Conservation (phyloP, 1,140 invertebrate genomes). For the Aleiodes sp. region DNA sequence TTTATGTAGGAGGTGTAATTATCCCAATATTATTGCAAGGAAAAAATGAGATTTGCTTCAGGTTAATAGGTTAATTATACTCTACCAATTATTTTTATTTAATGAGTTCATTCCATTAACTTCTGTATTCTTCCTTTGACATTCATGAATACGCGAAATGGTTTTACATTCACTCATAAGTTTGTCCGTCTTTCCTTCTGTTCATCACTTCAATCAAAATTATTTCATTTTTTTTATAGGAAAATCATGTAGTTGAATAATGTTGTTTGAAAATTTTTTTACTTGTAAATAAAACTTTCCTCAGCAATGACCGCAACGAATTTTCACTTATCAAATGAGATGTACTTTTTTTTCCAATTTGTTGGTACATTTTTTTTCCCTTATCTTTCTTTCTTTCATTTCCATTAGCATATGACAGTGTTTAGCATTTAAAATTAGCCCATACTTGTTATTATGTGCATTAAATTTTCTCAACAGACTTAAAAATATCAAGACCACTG, state of each 20-base stretch:
- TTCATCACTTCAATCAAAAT: no score
- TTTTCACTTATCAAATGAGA: neutral
- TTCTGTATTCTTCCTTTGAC: no score
- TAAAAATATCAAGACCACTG: no score
- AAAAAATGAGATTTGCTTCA: neutral
- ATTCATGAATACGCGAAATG: no score
- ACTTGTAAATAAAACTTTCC: no score
- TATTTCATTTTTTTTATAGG: no score
- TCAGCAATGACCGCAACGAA: no score
- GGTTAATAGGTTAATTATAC: neutral
- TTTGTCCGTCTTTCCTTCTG: no score
- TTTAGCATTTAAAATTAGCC: neutral
- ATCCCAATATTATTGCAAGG: neutral
- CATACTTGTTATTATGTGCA: neutral
- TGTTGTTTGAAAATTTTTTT: no score
- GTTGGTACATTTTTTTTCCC: neutral
- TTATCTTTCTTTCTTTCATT: neutral
- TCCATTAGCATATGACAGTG: neutral
- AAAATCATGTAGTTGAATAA: no score
- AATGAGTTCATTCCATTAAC: no score
- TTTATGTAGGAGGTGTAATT: neutral
- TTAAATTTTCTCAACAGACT: neutral
- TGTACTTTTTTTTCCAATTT: neutral
- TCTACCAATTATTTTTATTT: neutral
- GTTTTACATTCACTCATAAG: no score